Evolutionary conservation across 2,113 vertebrate species (phyloP).

Genomic region (Melanerpes formicivorus): DNA sequence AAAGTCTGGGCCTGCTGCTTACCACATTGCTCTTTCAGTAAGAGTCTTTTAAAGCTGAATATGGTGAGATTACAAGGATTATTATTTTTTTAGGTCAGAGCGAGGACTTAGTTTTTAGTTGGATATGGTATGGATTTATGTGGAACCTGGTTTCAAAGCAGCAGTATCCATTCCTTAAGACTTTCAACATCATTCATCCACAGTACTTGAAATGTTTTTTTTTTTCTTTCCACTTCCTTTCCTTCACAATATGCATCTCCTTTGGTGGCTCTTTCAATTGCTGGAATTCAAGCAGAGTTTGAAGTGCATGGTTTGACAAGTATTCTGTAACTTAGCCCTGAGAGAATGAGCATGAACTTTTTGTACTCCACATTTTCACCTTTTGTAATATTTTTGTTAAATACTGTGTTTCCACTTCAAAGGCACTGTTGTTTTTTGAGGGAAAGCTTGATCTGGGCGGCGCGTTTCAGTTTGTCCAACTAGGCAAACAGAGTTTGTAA

Average conservation of each 20-base stretch:
- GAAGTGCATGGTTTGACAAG: not conserved
- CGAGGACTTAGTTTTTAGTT: not conserved
- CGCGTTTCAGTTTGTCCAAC: conserved; percentile 14
- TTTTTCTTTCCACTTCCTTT: not conserved
- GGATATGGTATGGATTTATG: not conserved
- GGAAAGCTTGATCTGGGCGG: not conserved
- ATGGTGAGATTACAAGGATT: not conserved
- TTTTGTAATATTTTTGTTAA: conserved; percentile 23
- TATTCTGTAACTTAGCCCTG: conserved; percentile 3
- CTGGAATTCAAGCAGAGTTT: not conserved
- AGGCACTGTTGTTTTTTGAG: conserved; percentile 9
- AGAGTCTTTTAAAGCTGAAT: not conserved
- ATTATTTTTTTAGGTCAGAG: not conserved
- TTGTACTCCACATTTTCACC: not conserved
- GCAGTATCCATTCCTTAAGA: not conserved
- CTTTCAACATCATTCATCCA: not conserved
- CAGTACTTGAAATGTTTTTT: not conserved
- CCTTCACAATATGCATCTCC: not conserved
- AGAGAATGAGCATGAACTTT: not conserved
- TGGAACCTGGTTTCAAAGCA: not conserved
- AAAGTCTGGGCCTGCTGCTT: not conserved
- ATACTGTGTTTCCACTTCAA: conserved; percentile 3
- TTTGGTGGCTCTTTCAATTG: not conserved
- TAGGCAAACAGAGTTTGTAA: conserved; percentile 15
- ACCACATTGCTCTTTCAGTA: not conserved